Evolutionary conservation across 1,140 invertebrate genomes (phyloP), one percentile per base, ranked within the genome.

Genomic region (Phthorimaea operculella): DNA sequence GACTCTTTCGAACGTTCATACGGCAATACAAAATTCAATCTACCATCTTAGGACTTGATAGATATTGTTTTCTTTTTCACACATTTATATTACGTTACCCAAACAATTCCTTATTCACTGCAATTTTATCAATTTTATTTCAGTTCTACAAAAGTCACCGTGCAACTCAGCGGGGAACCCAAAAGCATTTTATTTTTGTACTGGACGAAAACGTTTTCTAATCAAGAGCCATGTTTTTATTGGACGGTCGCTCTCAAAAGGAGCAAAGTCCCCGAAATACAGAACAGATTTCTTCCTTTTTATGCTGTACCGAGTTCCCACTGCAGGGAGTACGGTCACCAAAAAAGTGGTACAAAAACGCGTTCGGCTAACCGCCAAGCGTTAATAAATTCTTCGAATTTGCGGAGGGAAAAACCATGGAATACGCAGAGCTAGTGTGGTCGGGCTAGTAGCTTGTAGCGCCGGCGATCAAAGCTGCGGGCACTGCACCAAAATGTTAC

Each of bases 381-480:
- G 74, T 73, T 74, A 78, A 76, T 80, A 78, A 80, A 80, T 79
- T 77, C 68, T 69, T 71, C 57, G 70, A 73, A 73, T 79, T 73
- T 72, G 71, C 64, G 60, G 71, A 55, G 58, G 63, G 60, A 59
- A 62, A 64, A 61, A 57, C 58, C 56, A 58, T 60, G 59, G 59
- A 57, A 66, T 64, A 64, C 63, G 50, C 51, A 56, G 18, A 55
- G 57, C 53, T 36, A 21, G 57, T 28, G 21, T 28, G 21, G n/a
- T n/a, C n/a, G 6, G 21, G 21, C 21, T 28, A 28, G 21, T 28
- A 28, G 21, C 21, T 52, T 21, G 50, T 36, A 47, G 44, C 36
- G 36, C n/a, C n/a, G n/a, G 8, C 52, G 47, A 48, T 16, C 36
- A 53, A 53, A 56, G 18, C 34, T 47, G 44, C 16, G 44, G 44